Conservation (phyloP, 2,888 invertebrate species). For the Andrena minutula region DNA sequence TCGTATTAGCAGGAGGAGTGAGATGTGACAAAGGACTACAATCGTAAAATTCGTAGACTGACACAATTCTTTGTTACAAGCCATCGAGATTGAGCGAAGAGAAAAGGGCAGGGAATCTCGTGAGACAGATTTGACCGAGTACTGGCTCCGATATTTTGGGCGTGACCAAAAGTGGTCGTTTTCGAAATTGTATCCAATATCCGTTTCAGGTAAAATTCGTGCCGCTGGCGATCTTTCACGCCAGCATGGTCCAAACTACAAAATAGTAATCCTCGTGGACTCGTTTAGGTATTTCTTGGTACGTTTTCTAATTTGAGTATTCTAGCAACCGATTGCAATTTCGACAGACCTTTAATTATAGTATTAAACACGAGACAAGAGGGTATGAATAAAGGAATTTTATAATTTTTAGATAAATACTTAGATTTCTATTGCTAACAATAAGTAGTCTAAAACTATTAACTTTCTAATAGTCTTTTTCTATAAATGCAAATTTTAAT, state of each 20-base stretch:
- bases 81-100: slow-evolving; percentile 3
- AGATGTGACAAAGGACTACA: slow-evolving; percentile 6
- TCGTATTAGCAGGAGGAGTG: slow-evolving; percentile 34
- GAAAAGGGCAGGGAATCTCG: slow-evolving; percentile 19
- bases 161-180: slow-evolving; percentile 67
- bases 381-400: too few species aligned
- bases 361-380: too few species aligned
- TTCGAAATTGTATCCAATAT: slow-evolving; percentile 68
- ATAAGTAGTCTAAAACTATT: too few species aligned
- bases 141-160: slow-evolving; percentile 49
- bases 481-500: too few species aligned
- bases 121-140: slow-evolving; percentile 55
- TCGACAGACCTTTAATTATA: too few species aligned
- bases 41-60: slow-evolving; percentile 23
- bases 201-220: slow-evolving; percentile 76
- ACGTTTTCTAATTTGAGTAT: not conserved
- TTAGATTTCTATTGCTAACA: too few species aligned
- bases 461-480: too few species aligned
- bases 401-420: too few species aligned
- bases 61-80: slow-evolving; percentile 4
- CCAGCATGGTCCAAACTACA: slow-evolving; percentile 10
- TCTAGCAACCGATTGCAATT: not conserved
- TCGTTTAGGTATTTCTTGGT: not conserved
- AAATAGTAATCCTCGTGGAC: slow-evolving; percentile 21
- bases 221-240: slow-evolving; percentile 55